Percentiles rank a stretch among this genome's conserved stretches.
Evolutionary conservation across 2,888 invertebrate species (phyloP).

Genomic region (Dorcus hopei): DNA sequence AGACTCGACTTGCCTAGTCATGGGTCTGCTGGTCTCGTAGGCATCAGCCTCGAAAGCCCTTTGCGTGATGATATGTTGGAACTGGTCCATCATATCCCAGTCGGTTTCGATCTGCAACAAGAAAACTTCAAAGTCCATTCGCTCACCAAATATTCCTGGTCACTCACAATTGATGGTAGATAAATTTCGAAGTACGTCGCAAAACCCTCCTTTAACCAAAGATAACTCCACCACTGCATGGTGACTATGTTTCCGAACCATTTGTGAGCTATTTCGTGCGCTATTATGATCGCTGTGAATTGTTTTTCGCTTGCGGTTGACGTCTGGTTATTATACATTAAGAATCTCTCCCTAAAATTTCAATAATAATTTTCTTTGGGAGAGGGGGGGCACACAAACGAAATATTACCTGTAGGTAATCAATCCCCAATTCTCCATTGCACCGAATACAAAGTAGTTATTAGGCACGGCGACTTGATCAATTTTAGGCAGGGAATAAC

Average conservation of each 20-base stretch:
- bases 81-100: slow-evolving; percentile 50
- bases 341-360: slow-evolving; percentile 9
- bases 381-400: neutral
- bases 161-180: slow-evolving; percentile 32
- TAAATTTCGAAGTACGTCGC: slow-evolving; percentile 54
- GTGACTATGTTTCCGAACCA: slow-evolving; percentile 53
- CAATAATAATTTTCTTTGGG: neutral
- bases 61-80: slow-evolving; percentile 45
- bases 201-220: slow-evolving; percentile 54
- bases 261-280: slow-evolving; percentile 58
- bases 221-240: slow-evolving; percentile 45
- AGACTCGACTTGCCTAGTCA: slow-evolving; percentile 54
- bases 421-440: slow-evolving; percentile 93
- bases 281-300: slow-evolving; percentile 40
- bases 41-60: slow-evolving; percentile 46
- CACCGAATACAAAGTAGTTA: slow-evolving; percentile 66
- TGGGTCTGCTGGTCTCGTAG: slow-evolving; percentile 51
- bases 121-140: neutral
- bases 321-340: slow-evolving; percentile 8
- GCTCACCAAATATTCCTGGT: neutral
- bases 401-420: slow-evolving; percentile 62
- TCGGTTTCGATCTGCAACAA: slow-evolving; percentile 37
- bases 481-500: slow-evolving; percentile 66
- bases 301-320: slow-evolving; percentile 27
- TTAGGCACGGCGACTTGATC: slow-evolving; percentile 84